Conservation (phyloP, 2,113 vertebrate species). For the Corvus moneduloides region DNA sequence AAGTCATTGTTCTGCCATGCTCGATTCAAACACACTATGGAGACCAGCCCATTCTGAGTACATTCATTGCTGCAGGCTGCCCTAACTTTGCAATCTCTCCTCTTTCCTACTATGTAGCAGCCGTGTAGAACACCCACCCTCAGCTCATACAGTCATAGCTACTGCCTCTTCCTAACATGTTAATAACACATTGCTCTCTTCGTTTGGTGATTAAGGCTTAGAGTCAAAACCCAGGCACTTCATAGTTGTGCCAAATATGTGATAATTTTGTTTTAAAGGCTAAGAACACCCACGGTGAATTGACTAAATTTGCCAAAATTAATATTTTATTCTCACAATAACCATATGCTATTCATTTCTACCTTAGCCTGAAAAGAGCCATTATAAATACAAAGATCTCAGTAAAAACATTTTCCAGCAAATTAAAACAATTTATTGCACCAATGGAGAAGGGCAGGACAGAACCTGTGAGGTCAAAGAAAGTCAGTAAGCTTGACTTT, state of each 20-base stretch:
- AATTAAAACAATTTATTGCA: slow-evolving; percentile 51
- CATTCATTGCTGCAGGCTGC: not conserved
- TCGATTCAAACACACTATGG: not conserved
- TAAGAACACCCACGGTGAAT: slow-evolving; percentile 60
- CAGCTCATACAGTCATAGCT: not conserved
- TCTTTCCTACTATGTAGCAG: not conserved
- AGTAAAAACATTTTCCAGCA: slow-evolving; percentile 53
- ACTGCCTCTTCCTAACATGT: not conserved
- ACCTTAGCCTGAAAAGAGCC: slow-evolving; percentile 57
- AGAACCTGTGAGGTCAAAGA: slow-evolving; percentile 35
- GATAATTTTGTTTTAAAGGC: slow-evolving; percentile 62
- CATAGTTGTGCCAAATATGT: slow-evolving; percentile 52
- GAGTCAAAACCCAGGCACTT: slow-evolving; percentile 36
- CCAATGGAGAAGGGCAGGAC: slow-evolving; percentile 1
- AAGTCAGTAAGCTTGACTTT: not conserved
- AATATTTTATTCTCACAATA: slow-evolving; percentile 65
- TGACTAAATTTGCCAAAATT: slow-evolving; percentile 65
- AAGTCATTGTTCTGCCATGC: not conserved
- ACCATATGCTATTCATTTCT: slow-evolving; percentile 64
- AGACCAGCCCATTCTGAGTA: not conserved
- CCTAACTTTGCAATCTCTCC: not conserved
- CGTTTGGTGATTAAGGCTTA: slow-evolving; percentile 39
- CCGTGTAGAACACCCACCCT: not conserved
- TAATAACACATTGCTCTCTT: slow-evolving; percentile 45
- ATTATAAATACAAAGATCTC: slow-evolving; percentile 50